Conservation (phyloP, 92 coral and sea anemone genomes). For the Porites cylindrica region DNA sequence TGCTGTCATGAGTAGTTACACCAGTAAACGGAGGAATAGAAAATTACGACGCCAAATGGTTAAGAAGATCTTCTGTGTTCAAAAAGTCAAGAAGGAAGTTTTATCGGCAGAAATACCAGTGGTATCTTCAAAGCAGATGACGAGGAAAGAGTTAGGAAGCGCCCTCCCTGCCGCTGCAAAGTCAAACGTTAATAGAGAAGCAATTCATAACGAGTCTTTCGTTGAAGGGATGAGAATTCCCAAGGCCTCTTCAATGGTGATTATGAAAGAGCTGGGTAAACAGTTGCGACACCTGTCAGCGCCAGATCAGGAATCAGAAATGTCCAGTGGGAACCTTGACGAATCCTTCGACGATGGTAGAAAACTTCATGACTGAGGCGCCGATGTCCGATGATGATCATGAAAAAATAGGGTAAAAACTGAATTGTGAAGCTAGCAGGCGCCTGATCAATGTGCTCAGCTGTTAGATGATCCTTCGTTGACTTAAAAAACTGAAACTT, state of each 20-base stretch:
- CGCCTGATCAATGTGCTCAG: not conserved
- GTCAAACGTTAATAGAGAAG: too few relatives aligned
- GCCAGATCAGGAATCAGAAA: not conserved
- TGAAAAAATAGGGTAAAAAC: not conserved
- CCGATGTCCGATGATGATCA: not conserved
- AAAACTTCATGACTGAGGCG: not conserved
- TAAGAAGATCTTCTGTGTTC: not conserved
- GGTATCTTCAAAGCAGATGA: not conserved
- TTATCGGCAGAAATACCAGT: not conserved
- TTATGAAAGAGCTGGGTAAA: constrained; percentile 1
- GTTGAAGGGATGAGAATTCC: not conserved
- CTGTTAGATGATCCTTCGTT: too few relatives aligned
- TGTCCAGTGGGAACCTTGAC: not conserved
- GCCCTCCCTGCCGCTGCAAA: too few relatives aligned
- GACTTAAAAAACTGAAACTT: too few relatives aligned
- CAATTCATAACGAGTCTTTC: too few relatives aligned
- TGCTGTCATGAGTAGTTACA: not conserved
- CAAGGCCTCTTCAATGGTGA: not conserved
- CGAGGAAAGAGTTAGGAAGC: too few relatives aligned
- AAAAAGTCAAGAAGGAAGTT: not conserved
- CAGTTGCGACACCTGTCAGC: constrained; percentile 3
- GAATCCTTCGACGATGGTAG: not conserved
- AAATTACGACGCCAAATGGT: not conserved
- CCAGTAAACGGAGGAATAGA: not conserved
- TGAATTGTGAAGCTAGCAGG: not conserved